Percentiles rank a stretch among this genome's conserved stretches.
Evolutionary conservation across 2,797 vertebrate genomes (phyloP).

Genomic region (Amphiprion clarkii): DNA sequence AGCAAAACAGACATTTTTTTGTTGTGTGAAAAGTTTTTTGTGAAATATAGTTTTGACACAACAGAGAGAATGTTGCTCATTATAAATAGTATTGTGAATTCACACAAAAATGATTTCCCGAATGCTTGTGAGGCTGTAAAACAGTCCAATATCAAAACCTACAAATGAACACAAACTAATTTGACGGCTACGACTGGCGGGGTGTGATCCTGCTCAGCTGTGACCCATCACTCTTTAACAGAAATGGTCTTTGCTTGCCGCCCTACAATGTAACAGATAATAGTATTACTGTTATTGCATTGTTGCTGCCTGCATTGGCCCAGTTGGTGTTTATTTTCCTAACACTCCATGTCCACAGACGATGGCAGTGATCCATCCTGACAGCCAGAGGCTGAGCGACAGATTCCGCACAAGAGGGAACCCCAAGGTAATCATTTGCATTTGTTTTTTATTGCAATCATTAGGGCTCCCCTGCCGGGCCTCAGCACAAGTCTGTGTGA

Average conservation of each 20-base stretch:
- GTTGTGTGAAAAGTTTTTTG: background rate
- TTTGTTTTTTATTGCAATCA: conserved; percentile 86
- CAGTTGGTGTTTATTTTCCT: conserved; percentile 79
- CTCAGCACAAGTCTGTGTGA: conserved; percentile 75
- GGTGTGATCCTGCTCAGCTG: conserved; percentile 26
- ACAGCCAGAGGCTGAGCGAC: conserved; percentile 81
- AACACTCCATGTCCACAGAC: conserved; percentile 75
- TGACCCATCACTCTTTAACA: conserved; percentile 58
- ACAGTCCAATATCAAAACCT: conserved; percentile 29
- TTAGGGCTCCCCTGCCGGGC: conserved; percentile 80
- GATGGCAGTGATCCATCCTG: conserved; percentile 82
- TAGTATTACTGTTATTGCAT: conserved; percentile 79
- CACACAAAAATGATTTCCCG: conserved; percentile 2
- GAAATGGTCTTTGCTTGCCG: conserved; percentile 48
- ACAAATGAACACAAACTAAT: conserved; percentile 36
- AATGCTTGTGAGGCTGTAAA: conserved; percentile 24
- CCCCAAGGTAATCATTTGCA: conserved; percentile 86
- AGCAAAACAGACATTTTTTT: background rate
- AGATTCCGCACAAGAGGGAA: conserved; percentile 80
- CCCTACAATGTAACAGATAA: conserved; percentile 66
- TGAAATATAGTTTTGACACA: background rate
- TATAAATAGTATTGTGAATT: background rate
- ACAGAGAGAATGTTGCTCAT: background rate
- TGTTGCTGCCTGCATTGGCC: conserved; percentile 72
- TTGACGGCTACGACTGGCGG: conserved; percentile 31